A percentile compares a stretch with the other conserved stretches of the same genome.
Conservation (phyloP, 2,888 invertebrate genomes). For the Dorcus hopei region DNA sequence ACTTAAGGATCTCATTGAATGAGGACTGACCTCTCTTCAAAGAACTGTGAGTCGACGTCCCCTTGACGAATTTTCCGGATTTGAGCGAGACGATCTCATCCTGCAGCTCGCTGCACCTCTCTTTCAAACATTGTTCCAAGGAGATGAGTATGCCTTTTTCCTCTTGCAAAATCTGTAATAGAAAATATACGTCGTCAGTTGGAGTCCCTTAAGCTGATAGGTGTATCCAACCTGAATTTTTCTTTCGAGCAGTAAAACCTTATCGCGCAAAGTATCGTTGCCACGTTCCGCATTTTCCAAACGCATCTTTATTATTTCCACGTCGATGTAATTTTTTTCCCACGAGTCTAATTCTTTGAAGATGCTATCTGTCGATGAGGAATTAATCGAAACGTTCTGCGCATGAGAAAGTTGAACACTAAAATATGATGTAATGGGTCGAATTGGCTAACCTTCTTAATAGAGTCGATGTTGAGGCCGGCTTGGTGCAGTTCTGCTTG, state of each 20-base stretch:
- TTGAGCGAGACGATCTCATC: slow-evolving; percentile 64
- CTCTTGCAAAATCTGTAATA: slow-evolving; percentile 66
- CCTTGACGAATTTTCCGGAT: slow-evolving; percentile 52
- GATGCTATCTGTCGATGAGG: slow-evolving; percentile 57
- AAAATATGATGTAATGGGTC: not conserved
- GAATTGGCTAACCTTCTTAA: slow-evolving; percentile 54
- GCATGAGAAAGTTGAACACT: slow-evolving; percentile 14
- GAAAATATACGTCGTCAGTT: not conserved
- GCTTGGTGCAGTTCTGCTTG: slow-evolving; percentile 84
- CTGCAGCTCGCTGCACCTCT: slow-evolving; percentile 72
- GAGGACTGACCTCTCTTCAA: slow-evolving; percentile 12
- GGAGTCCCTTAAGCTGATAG: no score
- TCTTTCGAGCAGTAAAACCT: slow-evolving; percentile 67
- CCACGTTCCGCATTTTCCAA: slow-evolving; percentile 69
- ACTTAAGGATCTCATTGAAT: not conserved
- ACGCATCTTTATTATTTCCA: slow-evolving; percentile 69
- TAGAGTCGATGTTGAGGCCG: slow-evolving; percentile 64
- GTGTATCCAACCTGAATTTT: slow-evolving; percentile 60
- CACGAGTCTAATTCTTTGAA: slow-evolving; percentile 71
- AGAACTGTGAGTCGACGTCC: slow-evolving; percentile 38
- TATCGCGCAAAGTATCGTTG: slow-evolving; percentile 61
- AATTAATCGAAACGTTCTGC: slow-evolving; percentile 34
- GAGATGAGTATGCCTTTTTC: slow-evolving; percentile 72
- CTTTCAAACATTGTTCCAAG: slow-evolving; percentile 71
- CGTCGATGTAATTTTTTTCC: slow-evolving; percentile 74